Conservation (phyloP, 2,797 vertebrate genomes). For the Microctenopoma lineatum region DNA sequence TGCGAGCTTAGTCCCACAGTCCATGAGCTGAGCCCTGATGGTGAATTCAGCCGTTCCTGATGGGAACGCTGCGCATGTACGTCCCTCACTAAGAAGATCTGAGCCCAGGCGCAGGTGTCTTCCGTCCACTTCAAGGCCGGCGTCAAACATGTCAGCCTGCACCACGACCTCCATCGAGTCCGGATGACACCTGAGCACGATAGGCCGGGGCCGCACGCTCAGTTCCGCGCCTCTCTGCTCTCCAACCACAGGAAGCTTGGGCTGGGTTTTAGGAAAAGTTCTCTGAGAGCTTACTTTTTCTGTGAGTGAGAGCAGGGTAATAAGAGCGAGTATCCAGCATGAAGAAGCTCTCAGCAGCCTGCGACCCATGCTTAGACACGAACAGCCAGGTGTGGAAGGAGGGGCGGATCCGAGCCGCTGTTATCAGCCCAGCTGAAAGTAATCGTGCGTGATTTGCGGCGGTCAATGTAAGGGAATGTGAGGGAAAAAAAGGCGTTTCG, state of each 20-base stretch:
- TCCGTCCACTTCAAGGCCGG: slow-evolving; percentile 58
- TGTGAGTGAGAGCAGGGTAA: slow-evolving; percentile 13
- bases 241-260: neutral
- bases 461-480: neutral
- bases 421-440: slow-evolving; percentile 30
- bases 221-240: slow-evolving; percentile 9
- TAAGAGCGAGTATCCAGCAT: slow-evolving; percentile 29
- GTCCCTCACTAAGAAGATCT: neutral
- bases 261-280: neutral
- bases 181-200: slow-evolving; percentile 67
- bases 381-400: neutral
- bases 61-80: slow-evolving; percentile 50
- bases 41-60: slow-evolving; percentile 58
- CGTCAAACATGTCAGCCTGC: slow-evolving; percentile 70
- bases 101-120: slow-evolving; percentile 68
- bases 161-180: slow-evolving; percentile 71
- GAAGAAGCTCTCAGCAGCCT: neutral
- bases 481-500: no score
- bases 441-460: slow-evolving; percentile 22
- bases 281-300: neutral
- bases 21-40: slow-evolving; percentile 52
- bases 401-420: neutral
- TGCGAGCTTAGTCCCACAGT: slow-evolving; percentile 73
- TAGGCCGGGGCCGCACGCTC: neutral
- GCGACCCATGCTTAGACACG: slow-evolving; percentile 50